Evolutionary conservation across 2,113 vertebrate species (phyloP), one percentile per base, ranked within the genome.

Genomic region (Charadrius vociferus): DNA sequence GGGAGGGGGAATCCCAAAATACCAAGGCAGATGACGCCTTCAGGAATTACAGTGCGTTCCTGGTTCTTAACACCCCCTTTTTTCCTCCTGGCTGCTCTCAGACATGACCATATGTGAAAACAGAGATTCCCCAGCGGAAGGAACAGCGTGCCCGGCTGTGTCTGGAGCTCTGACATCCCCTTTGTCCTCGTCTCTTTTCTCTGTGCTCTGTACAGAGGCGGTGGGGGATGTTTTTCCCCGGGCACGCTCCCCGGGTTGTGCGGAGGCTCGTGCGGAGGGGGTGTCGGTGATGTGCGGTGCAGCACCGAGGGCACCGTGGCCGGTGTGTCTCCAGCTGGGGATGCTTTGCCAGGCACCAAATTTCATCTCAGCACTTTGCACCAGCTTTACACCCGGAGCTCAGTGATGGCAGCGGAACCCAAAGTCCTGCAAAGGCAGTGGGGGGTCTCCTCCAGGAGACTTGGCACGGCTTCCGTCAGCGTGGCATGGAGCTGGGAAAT

Each of bases 211-310:
- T 43, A 34, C 0, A 2, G 17, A 19, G 1, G 23, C 67, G n/a
- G 6, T 22, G 41, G 4, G 21, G 14, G 16, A 14, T 43, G 14
- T 16, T 56, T 73, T 47, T 34, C 5, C 7, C 23, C 1, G 1
- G 32, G 36, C n/a, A 23, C 32, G 37, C 15, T 86, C 29, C 53
- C 7, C 13, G 8, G 14, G 7, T 37, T 62, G 63, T 24, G 36
- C 20, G 14, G 10, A 14, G 36, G 7, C 7, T 73, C 0, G 0
- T 29, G 50, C 0, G 1, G 16, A 56, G n/a, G 9, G 3, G 23
- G 3, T 36, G 15, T 12, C 1, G 2, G 37, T 45, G 68, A 41
- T 1, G 4, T 10, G 61, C 11, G 5, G 18, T 12, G 11, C 49
- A 50, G 49, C 21, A 23, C 49, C 6, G 22, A 23, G 49, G 49